Conservation (phyloP, 2,888 invertebrate genomes). For the Augochlorella aurata region DNA sequence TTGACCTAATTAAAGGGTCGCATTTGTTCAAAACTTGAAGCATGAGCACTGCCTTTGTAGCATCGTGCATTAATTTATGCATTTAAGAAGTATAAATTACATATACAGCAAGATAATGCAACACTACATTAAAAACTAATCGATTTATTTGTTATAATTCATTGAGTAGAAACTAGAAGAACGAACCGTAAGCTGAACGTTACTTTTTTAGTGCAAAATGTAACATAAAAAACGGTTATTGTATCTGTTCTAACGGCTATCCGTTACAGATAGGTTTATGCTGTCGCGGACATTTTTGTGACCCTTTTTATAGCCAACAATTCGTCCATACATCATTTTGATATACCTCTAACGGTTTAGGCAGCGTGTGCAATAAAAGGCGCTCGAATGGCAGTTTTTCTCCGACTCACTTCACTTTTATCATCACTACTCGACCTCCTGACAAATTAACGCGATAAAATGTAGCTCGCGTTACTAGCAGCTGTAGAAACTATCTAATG, state of each 20-base stretch:
- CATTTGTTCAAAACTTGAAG: not conserved
- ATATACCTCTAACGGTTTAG: not conserved
- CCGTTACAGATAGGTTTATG: not conserved
- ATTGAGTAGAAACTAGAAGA: not conserved
- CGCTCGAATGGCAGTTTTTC: not conserved
- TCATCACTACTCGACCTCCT: not conserved
- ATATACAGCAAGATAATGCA: too few relatives aligned
- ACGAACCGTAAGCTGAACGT: not conserved
- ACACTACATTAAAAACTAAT: not conserved
- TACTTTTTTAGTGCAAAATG: not conserved
- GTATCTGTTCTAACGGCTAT: not conserved
- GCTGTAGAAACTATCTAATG: too few relatives aligned
- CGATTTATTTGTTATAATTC: not conserved
- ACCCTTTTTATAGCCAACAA: not conserved
- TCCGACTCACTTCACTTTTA: not conserved
- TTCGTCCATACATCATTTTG: not conserved
- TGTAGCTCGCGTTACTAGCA: too few relatives aligned
- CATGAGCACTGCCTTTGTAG: not conserved
- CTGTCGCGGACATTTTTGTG: constrained; percentile 6
- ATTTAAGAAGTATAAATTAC: not conserved
- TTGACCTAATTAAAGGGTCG: not conserved
- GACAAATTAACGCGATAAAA: not conserved
- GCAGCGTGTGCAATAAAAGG: not conserved
- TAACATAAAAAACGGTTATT: not conserved
- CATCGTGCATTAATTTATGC: not conserved